Conservation (phyloP, 2,113 vertebrate species). For the Barnardius zonarius region DNA sequence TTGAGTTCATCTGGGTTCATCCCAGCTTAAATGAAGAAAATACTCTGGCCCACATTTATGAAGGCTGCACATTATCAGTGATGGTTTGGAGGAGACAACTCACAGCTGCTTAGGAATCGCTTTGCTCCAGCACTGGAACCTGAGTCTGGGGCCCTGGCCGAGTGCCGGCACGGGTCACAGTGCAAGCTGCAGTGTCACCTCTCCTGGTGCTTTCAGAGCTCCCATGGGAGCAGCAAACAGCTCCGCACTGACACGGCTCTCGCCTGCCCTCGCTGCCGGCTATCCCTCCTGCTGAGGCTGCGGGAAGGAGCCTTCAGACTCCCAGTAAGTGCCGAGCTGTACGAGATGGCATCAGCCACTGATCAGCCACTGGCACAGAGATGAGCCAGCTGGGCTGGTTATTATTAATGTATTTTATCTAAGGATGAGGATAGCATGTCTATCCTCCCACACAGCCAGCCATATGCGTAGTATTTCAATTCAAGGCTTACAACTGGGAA, state of each 20-base stretch:
- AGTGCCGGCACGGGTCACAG: rapidly evolving
- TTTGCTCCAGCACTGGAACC: neutral
- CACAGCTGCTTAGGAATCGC: neutral
- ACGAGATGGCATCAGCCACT: neutral
- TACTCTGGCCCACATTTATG: rapidly evolving
- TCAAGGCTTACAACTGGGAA: neutral
- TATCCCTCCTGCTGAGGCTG: neutral
- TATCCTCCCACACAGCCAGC: neutral
- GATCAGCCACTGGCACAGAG: neutral
- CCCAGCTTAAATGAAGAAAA: neutral
- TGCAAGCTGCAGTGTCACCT: neutral
- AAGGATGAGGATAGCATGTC: neutral
- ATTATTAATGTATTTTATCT: rapidly evolving
- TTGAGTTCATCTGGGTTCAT: neutral
- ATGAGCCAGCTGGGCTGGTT: neutral
- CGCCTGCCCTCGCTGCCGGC: neutral
- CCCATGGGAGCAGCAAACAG: neutral
- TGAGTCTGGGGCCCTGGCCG: neutral
- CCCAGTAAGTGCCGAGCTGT: neutral
- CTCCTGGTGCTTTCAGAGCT: neutral
- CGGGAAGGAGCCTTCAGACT: neutral
- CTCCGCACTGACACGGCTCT: neutral
- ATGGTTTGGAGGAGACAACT: neutral
- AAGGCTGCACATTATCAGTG: neutral
- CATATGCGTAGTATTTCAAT: rapidly evolving